Evolutionary conservation across 2,797 vertebrate genomes (phyloP), one percentile per base, ranked within the genome.

Genomic region (Tapera naevia): DNA sequence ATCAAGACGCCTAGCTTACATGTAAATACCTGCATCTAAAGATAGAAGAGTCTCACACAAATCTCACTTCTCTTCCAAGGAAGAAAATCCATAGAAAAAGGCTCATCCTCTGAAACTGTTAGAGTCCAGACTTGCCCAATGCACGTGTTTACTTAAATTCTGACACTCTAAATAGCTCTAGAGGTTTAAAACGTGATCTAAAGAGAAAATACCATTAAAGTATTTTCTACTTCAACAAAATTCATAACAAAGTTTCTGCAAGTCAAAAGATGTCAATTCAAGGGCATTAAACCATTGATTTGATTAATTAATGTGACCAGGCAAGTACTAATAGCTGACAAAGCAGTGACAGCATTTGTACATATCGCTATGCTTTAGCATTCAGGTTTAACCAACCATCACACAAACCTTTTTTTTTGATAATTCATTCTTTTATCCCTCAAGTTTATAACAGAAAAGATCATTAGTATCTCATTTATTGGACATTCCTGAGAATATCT

Each of bases 101-200:
- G 24, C 11, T 60, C 41, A 54, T 58, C 48, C 51, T 58, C 17
- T 0, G 0, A 65, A 30, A n/a, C 18, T 3, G 0, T 30, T 6
- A 54, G 17, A 80, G 69, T 41, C 56, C 1, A 1, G 11, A 32
- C 18, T 51, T 65, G 24, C 14, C 11, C 64, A 39, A 10, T 0
- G 0, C 12, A 33, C 0, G 0, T 61, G 61, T 4, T 0, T n/a
- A 32, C 25, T 25, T 70, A 69, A 53, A 71, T 24, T 50, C 1
- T 45, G 45, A 72, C 32, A 43, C 51, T 78, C 73, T 57, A 61
- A 83, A 81, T 39, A 84, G 43, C 64, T 86, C n/a, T 27, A 79
- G 45, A 89, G 85, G 39, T 33, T 88, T 75, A 78, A 89, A 93
- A 74, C 12, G 15, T 37, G 45, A 64, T 23, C 45, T 50, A 33